phyloP scores from a whole-genome alignment of 2,113 vertebrate genomes.

The Gasterosteus nipponicus region DNA sequence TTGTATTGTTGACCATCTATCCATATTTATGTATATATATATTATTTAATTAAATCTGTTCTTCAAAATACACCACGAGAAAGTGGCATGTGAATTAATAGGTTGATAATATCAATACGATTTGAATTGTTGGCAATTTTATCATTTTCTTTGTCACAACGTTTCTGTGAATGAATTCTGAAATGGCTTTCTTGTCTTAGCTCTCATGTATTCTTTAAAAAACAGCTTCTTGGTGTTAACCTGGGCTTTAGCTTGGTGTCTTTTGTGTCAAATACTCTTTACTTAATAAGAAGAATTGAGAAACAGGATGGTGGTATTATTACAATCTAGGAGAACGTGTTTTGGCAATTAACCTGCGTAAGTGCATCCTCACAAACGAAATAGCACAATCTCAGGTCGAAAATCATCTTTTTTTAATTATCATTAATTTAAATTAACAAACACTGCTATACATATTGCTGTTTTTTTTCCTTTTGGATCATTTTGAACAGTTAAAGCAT shows the following conservation, averaged over 20 bases:
- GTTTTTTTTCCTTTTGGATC: constrained; percentile 82
- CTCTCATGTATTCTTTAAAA: neutral
- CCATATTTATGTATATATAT: no score
- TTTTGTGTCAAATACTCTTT: neutral
- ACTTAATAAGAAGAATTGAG: neutral
- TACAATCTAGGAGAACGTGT: neutral
- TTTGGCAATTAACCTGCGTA: neutral
- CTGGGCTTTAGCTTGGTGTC: neutral
- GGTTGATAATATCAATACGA: neutral
- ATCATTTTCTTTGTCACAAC: neutral
- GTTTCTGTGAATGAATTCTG: neutral
- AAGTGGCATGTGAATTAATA: neutral
- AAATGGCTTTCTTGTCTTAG: neutral
- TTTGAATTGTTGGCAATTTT: neutral
- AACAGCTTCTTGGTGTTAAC: neutral
- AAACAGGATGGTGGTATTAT: neutral
- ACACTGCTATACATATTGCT: constrained; percentile 87
- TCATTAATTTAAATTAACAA: constrained; percentile 85
- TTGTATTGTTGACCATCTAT: no score
- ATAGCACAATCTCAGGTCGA: constrained; percentile 36
- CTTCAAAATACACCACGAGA: neutral
- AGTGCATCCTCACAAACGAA: constrained; percentile 11
- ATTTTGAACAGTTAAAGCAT: constrained; percentile 84
- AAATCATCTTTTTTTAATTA: constrained; percentile 69
- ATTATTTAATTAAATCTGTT: no score